Conservation (phyloP, 1,140 invertebrate species). For the Dendroctonus ponderosae region DNA sequence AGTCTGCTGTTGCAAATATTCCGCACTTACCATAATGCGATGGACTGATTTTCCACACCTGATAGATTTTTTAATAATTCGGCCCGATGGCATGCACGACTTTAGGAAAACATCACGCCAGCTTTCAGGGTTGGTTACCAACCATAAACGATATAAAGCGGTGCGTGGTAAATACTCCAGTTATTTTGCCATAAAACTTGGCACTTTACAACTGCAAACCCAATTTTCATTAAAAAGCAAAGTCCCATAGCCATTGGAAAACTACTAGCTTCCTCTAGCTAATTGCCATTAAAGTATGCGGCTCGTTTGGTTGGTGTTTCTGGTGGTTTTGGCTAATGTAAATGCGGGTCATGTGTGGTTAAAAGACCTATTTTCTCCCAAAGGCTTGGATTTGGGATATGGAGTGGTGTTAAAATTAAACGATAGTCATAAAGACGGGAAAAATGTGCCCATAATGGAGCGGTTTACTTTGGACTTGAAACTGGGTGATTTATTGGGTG, state of each 20-base stretch:
- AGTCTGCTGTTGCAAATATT: neutral
- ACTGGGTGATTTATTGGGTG: slow-evolving; percentile 52
- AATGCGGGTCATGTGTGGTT: slow-evolving; percentile 48
- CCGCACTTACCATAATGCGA: neutral
- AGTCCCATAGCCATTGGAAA: too few relatives aligned
- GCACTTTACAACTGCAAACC: neutral
- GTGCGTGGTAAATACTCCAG: slow-evolving; percentile 16
- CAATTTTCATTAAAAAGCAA: too few relatives aligned
- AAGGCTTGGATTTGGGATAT: slow-evolving; percentile 39
- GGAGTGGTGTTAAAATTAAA: slow-evolving; percentile 41
- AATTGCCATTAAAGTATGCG: slow-evolving; percentile 36
- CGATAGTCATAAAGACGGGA: slow-evolving; percentile 39
- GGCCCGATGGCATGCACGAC: slow-evolving; percentile 5
- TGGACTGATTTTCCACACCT: slow-evolving; percentile 12
- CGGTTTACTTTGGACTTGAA: slow-evolving; percentile 55
- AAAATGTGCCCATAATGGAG: slow-evolving; percentile 52
- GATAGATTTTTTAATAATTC: slow-evolving; percentile 15
- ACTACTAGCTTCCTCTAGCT: too few relatives aligned
- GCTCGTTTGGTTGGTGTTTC: slow-evolving; percentile 28
- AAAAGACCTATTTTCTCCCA: slow-evolving; percentile 48
- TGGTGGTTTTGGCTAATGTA: slow-evolving; percentile 19
- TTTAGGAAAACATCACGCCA: slow-evolving; percentile 19
- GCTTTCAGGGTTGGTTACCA: slow-evolving; percentile 29
- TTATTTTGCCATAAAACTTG: slow-evolving; percentile 32
- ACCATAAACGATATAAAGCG: slow-evolving; percentile 44